phyloP scores from a whole-genome alignment of 1,140 invertebrate species.

The Saxidomus purpurata region DNA sequence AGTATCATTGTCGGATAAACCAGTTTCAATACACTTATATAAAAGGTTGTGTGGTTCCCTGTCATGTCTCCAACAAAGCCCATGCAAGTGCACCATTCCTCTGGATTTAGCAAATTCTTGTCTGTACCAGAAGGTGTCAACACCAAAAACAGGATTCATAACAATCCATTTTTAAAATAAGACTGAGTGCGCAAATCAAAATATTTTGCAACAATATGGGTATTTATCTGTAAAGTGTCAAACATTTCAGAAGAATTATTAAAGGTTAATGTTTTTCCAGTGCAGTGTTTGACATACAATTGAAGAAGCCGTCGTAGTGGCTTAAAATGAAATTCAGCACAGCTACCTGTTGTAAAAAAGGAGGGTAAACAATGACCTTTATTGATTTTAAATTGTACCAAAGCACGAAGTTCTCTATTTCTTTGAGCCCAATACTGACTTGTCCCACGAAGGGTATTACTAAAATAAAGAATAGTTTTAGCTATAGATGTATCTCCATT shows the following conservation, averaged over 20 bases:
- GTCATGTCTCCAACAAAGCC: too few species aligned
- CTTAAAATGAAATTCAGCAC: constrained; percentile 67
- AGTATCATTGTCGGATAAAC: neutral
- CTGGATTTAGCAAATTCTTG: too few species aligned
- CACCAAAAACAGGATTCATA: too few species aligned
- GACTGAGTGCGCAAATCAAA: too few species aligned
- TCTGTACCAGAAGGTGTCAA: too few species aligned
- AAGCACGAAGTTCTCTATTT: constrained; percentile 43
- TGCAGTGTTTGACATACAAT: constrained; percentile 30
- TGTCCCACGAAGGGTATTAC: neutral
- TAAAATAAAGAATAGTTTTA: constrained; percentile 65
- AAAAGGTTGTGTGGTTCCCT: too few species aligned
- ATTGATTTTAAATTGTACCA: constrained; percentile 45
- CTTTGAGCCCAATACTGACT: constrained; percentile 57
- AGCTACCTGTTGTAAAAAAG: constrained; percentile 31
- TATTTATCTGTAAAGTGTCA: constrained; percentile 14
- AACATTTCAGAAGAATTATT: constrained; percentile 6
- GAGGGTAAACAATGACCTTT: constrained; percentile 30
- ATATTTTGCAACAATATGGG: too few species aligned
- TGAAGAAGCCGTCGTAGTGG: constrained; percentile 41
- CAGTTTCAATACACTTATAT: too few species aligned
- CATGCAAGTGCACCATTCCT: too few species aligned
- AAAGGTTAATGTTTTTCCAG: constrained; percentile 33
- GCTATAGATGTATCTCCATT: constrained; percentile 58
- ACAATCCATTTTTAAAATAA: too few species aligned